Evolutionary conservation across 2,888 invertebrate genomes (phyloP), one percentile per base, ranked within the genome.

Genomic region (Nephrotoma guestfalica): DNA sequence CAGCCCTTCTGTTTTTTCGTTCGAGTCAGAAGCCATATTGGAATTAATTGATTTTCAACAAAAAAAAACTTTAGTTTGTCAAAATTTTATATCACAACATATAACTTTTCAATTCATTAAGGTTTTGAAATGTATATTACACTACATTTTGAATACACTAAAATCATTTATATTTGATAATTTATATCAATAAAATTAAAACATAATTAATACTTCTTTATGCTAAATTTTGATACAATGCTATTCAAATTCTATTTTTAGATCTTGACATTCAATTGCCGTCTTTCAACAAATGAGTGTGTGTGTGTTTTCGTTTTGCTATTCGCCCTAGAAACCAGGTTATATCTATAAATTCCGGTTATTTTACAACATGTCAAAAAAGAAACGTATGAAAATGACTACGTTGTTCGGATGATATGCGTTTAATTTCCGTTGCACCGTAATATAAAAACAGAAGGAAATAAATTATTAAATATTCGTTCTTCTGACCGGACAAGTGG

Each of bases 1-100:
- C 6, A 42, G 84, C 42, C 42, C 41, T 42, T 85, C 43, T 18
- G 41, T 85, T 85, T 85, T 85, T 43, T 85, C 85, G 45, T 43
- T 85, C 5, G 43, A 43, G 18, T 43, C 43, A 85, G 85, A 85
- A 43, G 85, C 85, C 85, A 85, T 85, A 85, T 85, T 85, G 85
- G 43, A 85, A 84, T 15, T 84, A 15, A 41, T 84, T 84, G 41
- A 84, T 84, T 84, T 84, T 71, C 71, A 71, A 30, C 30, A 30
- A 71, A 71, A 30, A 57, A 71, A 71, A 71, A 71, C 71, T 71
- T 71, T 30, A 57, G 51, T 71, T 71, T 9, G 71, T 71, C 51
- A 71, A 71, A 4, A 30, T 30, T 11, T 30, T 43, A 18, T 71
- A 71, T 71, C 71, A 71, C 71, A 71, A 71, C 71, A 30, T 30